phyloP scores from a whole-genome alignment of 2,113 vertebrate genomes.

The Cnemophilus loriae region DNA sequence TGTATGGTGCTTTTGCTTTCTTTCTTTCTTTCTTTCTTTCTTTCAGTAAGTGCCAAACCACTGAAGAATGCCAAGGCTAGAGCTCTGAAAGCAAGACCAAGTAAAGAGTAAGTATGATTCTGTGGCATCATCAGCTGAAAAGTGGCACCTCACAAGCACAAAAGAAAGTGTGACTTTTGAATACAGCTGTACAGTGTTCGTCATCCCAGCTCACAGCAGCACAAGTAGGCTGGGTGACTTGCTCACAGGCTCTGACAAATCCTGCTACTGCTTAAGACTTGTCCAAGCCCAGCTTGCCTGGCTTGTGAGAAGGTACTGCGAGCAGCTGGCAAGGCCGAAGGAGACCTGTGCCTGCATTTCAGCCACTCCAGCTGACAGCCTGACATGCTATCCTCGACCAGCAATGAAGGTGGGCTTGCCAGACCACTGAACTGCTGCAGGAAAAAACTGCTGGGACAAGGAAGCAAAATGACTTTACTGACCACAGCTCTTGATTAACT shows the following conservation, averaged over 20 bases:
- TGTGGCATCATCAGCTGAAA: neutral
- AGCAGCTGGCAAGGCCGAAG: neutral
- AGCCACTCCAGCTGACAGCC: neutral
- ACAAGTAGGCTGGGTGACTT: neutral
- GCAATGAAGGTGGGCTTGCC: neutral
- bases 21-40: constrained; percentile 22
- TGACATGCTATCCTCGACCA: neutral
- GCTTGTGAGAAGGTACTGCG: neutral
- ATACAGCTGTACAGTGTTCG: neutral
- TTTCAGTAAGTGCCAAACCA: constrained; percentile 30
- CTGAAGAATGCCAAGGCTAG: constrained; percentile 31
- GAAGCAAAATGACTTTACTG: neutral
- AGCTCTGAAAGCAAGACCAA: constrained; percentile 25
- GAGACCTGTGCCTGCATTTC: neutral
- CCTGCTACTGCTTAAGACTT: neutral
- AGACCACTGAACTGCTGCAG: neutral
- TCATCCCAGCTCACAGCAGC: neutral
- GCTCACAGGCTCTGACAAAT: neutral
- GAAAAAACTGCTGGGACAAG: neutral
- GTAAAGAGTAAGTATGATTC: neutral
- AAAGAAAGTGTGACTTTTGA: neutral
- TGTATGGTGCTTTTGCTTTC: neutral
- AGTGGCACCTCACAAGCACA: neutral
- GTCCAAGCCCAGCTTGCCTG: neutral
- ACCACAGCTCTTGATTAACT: neutral